A percentile compares a stretch with the other conserved stretches of the same genome.
These are phyloP conservation scores for Eristalinus aeneus DNA, from an alignment of 2,888 invertebrate species.

Conservation along the genomic window DNA sequence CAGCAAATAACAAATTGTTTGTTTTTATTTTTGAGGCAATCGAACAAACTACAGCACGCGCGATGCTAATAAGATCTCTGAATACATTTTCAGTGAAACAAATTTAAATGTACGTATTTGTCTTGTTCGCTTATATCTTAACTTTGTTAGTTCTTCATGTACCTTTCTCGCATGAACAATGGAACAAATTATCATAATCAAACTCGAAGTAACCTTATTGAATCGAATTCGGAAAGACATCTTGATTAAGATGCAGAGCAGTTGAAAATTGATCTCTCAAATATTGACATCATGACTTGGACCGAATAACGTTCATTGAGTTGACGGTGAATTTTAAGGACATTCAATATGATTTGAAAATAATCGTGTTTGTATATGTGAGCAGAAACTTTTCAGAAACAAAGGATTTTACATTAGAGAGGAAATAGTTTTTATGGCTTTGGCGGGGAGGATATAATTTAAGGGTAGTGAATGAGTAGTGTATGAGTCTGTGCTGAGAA, in stretches of 20 bases:
- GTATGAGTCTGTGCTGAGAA: too few species aligned
- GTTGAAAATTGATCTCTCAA: not conserved
- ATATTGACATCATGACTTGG: not conserved
- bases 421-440: too few species aligned
- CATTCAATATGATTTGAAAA: too few species aligned
- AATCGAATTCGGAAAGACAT: not conserved
- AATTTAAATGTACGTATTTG: not conserved
- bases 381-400: too few species aligned
- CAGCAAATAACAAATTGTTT: conserved; percentile 14
- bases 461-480: too few species aligned
- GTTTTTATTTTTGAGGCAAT: not conserved
- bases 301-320: too few species aligned
- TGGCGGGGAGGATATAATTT: too few species aligned
- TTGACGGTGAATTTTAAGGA: too few species aligned
- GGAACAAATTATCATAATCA: not conserved
- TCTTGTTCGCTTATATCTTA: conserved; percentile 11
- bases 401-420: too few species aligned
- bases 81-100: not conserved
- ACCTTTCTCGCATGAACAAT: not conserved
- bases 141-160: not conserved
- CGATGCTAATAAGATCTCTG: conserved; percentile 12
- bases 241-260: not conserved
- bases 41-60: not conserved
- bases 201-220: not conserved
- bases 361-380: too few species aligned